Evolutionary conservation across 2,113 vertebrate species (phyloP), one percentile per base, ranked within the genome.

Genomic region (Ammodytes dubius): DNA sequence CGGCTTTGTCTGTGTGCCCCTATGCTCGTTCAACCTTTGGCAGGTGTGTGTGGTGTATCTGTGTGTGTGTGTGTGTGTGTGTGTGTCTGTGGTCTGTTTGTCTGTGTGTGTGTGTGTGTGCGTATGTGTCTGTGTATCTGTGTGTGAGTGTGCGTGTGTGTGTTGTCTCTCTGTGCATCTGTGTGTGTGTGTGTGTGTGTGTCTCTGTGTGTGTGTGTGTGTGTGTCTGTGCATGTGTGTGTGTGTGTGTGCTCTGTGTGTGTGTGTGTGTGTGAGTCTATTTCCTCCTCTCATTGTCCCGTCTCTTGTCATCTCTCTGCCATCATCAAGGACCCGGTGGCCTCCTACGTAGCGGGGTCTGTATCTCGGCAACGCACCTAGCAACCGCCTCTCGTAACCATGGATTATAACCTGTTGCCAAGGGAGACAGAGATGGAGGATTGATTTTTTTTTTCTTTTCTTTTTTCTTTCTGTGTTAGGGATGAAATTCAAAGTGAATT

Each of bases 351-450:
- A 91, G 87, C 82, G 42, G 91, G 94, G 92, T 94, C 94, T 82
- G 94, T 95, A 95, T 93, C 94, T 94, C 92, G 40, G 95, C 95
- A 95, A 95, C 92, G 93, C 92, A 94, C 95, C 92, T 95, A 95
- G 95, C 95, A 95, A 96, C 95, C 86, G 70, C 80, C 94, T 89
- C 90, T 93, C 83, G 94, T 95, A 95, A 94, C 95, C 92, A 95
- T 94, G 95, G 93, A 95, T 95, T 94, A 95, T 95, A 95, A 95
- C 94, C 94, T 95, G 95, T 96, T 95, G 95, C 95, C 94, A 95
- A 94, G 95, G 94, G 95, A 95, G 91, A 95, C 94, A 91, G 94
- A 94, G 93, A 94, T 94, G 92, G 93, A 87, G 92, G 87, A 93
- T 95, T 95, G 94, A 95, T 95, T 95, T 94, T 95, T 87, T 89